Conservation (phyloP, 2,888 invertebrate genomes). For the Drosophila picticornis region DNA sequence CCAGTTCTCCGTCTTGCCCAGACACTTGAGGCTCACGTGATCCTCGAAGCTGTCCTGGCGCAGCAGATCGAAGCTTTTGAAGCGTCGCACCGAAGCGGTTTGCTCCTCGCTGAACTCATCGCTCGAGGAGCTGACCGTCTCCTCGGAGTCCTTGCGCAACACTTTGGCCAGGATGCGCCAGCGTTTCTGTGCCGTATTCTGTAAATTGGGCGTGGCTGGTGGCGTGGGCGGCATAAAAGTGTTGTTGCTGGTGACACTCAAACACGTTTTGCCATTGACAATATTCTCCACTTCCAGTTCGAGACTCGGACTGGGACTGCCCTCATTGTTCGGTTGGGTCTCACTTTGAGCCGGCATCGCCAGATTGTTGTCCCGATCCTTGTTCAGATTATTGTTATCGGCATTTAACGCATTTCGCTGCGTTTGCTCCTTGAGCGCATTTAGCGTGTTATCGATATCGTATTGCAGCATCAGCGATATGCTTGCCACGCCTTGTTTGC, state of each 20-base stretch:
- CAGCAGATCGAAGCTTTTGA: constrained; percentile 87
- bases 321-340: neutral
- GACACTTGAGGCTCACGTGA: constrained; percentile 83
- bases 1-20: constrained; percentile 87
- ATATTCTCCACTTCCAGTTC: constrained; percentile 63
- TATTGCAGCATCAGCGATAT: constrained; percentile 85
- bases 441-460: constrained; percentile 85
- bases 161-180: constrained; percentile 90
- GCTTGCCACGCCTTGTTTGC: constrained; percentile 32
- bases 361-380: constrained; percentile 39
- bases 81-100: constrained; percentile 87
- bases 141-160: constrained; percentile 85
- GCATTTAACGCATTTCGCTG: constrained; percentile 47
- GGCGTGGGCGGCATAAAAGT: constrained; percentile 80
- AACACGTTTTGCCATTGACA: constrained; percentile 45
- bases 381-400: constrained; percentile 24
- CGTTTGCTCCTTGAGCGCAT: constrained; percentile 83
- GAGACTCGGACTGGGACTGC: constrained; percentile 32
- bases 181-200: constrained; percentile 88
- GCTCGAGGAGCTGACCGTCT: constrained; percentile 82
- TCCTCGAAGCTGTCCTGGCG: constrained; percentile 86
- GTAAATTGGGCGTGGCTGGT: constrained; percentile 81
- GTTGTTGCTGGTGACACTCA: constrained; percentile 8
- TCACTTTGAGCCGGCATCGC: constrained; percentile 38
- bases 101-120: constrained; percentile 83